Base-by-base conservation (phyloP, 1,140 invertebrate species). In the Hylyphantes graminicola region DNA sequence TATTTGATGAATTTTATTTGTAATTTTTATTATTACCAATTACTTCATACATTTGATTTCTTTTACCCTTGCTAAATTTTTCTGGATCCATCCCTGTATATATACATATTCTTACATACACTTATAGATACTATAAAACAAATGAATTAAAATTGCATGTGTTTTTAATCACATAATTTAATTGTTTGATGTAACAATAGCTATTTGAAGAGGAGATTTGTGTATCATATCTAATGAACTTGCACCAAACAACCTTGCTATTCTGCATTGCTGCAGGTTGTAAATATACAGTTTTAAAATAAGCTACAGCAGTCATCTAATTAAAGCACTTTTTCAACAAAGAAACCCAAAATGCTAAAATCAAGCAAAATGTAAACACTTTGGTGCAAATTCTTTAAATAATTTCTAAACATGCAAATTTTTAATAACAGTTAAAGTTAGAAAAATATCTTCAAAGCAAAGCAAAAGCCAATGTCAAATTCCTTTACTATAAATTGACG, bases 201-300 rank as follows among this genome's bases (percentile, higher is more conserved):
- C 35, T 35, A 67, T 67, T 51, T 21, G 65, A 80, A 50, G 55
- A 73, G 67, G 67, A 81, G 67, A 80, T 81, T 61, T 55, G 61
- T 35, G 50, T 10, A 70, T 51, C 68, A 17, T 68, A 53, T 53
- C 15, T 6, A 54, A 79, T 68, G 63, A 72, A 63, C 55, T 80
- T 70, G 67, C 65, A 80, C 67, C 67, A 80, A 80, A 80, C 11
- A 78, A 17, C 17, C n/a, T 57, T 13, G 13, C 13, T 61, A 51
- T 63, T 48, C 50, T 72, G 55, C 50, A 70, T 17, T 80, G 68
- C 68, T 59, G 77, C 65, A 68, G 19, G n/a, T 11, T 9, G 50
- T 11, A 57, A 7, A 70, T 13, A 74, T 57, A 50, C 21, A 70
- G 6, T 70, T 72, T 54, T 6, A 15, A 21, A 74, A 74, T 74